These are phyloP conservation scores for Nyleta sp. DNA, from an alignment of 2,888 invertebrate species.

Conservation along the genomic window DNA sequence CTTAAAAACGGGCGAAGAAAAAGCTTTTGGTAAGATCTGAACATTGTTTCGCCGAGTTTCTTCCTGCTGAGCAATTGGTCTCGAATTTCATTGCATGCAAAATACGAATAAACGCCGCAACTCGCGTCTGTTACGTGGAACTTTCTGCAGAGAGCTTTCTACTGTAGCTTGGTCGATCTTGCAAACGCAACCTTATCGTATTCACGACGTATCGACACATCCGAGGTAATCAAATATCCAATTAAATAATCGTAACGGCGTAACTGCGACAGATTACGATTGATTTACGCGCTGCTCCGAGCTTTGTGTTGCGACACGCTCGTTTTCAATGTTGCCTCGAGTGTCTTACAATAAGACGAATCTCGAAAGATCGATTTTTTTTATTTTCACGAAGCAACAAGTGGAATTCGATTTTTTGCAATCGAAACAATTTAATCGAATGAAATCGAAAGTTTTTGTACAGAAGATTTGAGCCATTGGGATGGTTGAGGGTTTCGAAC, in stretches of 20 bases:
- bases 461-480: too few species aligned
- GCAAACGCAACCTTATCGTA: slow-evolving; percentile 67
- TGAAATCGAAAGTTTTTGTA: too few species aligned
- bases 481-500: too few species aligned
- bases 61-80: slow-evolving; percentile 47
- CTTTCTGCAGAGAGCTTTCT: slow-evolving; percentile 79
- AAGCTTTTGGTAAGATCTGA: slow-evolving; percentile 20
- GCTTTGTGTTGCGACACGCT: slow-evolving; percentile 11
- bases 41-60: slow-evolving; percentile 35
- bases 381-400: background rate
- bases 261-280: slow-evolving; percentile 34
- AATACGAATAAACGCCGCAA: slow-evolving; percentile 49
- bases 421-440: background rate
- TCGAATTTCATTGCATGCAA: slow-evolving; percentile 61
- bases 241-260: slow-evolving; percentile 47
- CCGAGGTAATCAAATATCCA: slow-evolving; percentile 58
- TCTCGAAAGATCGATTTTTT: background rate
- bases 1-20: background rate
- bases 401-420: background rate
- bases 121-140: slow-evolving; percentile 57
- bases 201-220: slow-evolving; percentile 58
- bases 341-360: slow-evolving; percentile 13
- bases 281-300: slow-evolving; percentile 27
- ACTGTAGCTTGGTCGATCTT: slow-evolving; percentile 81
- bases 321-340: slow-evolving; percentile 11